Evolutionary conservation across 2,888 invertebrate species (phyloP), one percentile per base, ranked within the genome.

Genomic region (Lasioglossum calceatum): DNA sequence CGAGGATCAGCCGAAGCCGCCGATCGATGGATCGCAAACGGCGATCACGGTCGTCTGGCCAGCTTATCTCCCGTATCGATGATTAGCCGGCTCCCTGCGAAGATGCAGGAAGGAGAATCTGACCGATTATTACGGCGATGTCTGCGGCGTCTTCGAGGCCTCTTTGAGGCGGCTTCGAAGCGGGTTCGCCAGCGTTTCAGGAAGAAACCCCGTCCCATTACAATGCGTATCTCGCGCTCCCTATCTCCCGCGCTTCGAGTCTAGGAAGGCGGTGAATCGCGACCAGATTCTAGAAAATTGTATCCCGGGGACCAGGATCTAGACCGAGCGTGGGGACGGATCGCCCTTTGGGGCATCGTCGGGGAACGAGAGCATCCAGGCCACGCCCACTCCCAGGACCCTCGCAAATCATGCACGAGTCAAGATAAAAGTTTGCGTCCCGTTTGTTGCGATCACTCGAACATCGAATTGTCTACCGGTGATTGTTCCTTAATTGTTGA

Each of bases 21-120:
- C 81, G 76, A 89, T 89, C 87, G 88, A 91, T 91, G 79, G 85
- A 85, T 86, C 79, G 81, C 84, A 83, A 91, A 89, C 82, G 82
- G 77, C 85, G 86, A 89, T 89, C 86, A 79, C 77, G 71, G 73
- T 16, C 58, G 71, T 79, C 79, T 78, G 36, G 72, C 70, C 81
- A 39, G 79, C 75, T 81, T 87, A 81, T 88, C 91, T 77, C n/a
- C 3, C 32, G 19, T 42, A 50, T 50, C 42, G 73, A 76, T 71
- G 74, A 36, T 79, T 58, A 77, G 64, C n/a, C n/a, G 80, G 61
- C 58, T 84, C 83, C 82, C 81, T 77, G 79, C 71, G 85, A 79
- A 81, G 82, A 72, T 72, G 67, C 47, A 70, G 80, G 61, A 87
- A 81, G 79, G 27, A 39, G 23, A 23, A 39, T 7, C 61, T 70